Conservation (phyloP, 2,113 vertebrate species). For the Abramis brama region DNA sequence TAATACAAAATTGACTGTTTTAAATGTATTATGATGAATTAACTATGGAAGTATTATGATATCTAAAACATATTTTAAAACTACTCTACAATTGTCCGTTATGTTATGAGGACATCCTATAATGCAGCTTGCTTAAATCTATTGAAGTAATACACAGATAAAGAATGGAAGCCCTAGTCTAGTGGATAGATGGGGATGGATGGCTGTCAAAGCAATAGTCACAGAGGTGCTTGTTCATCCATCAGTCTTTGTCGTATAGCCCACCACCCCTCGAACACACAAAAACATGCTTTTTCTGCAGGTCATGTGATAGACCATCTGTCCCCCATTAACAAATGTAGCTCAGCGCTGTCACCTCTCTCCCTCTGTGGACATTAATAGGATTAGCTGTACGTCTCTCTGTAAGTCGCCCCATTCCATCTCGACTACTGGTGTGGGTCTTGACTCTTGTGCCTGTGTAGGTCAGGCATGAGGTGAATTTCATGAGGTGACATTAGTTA, state of each 20-base stretch:
- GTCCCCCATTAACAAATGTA: slow-evolving; percentile 66
- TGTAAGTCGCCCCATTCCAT: slow-evolving; percentile 67
- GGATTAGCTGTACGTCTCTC: slow-evolving; percentile 67
- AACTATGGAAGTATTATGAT: too few species aligned
- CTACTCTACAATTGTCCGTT: neutral
- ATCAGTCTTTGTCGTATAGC: slow-evolving; percentile 52
- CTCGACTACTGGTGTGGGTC: neutral
- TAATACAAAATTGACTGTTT: too few species aligned
- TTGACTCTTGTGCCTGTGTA: slow-evolving; percentile 5
- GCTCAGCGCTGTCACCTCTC: slow-evolving; percentile 52
- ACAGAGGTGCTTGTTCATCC: slow-evolving; percentile 58
- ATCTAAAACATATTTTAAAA: too few species aligned
- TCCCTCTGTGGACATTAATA: slow-evolving; percentile 65
- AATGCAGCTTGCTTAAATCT: neutral
- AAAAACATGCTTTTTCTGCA: slow-evolving; percentile 35
- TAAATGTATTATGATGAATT: too few species aligned
- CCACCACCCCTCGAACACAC: slow-evolving; percentile 37
- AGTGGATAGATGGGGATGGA: slow-evolving; percentile 56
- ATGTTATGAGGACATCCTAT: neutral
- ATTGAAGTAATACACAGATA: neutral
- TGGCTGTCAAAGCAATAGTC: slow-evolving; percentile 70
- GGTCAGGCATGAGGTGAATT: neutral
- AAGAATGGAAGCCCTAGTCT: neutral
- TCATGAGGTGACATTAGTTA: neutral
- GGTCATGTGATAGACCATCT: slow-evolving; percentile 75